A percentile compares a stretch with the other conserved stretches of the same genome.
These are phyloP conservation scores for Malacoraja senta DNA, from an alignment of 2,797 vertebrate species.

Conservation along the genomic window DNA sequence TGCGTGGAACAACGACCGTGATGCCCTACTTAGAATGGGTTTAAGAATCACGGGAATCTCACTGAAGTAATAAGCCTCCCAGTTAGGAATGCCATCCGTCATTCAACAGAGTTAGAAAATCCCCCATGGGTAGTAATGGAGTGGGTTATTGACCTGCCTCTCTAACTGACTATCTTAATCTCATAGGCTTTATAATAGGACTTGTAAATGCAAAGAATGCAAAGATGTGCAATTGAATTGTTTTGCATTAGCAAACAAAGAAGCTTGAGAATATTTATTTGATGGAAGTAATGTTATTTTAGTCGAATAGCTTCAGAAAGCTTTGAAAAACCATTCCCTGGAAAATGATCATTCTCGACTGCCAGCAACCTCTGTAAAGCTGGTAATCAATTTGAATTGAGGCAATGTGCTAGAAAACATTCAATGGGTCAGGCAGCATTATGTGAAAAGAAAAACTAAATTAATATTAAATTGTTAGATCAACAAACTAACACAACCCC, in stretches of 20 bases:
- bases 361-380: not conserved
- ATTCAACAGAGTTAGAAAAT: not conserved
- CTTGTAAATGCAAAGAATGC: not conserved
- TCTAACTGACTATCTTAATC: not conserved
- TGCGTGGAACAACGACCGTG: not conserved
- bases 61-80: not conserved
- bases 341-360: not conserved
- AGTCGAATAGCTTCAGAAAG: not conserved
- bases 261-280: not conserved
- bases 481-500: no score
- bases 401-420: no score
- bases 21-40: not conserved
- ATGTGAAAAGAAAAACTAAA: no score
- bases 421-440: no score
- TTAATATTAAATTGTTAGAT: no score
- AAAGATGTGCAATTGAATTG: not conserved
- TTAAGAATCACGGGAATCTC: not conserved
- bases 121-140: not conserved
- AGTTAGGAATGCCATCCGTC: not conserved
- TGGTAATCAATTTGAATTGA: not conserved
- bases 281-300: not conserved
- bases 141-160: not conserved
- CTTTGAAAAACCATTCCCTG: constrained; percentile 9
- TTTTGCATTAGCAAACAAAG: not conserved
- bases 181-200: not conserved